phyloP scores from a whole-genome alignment of 2,888 invertebrate species.

The Leucoma salicis region DNA sequence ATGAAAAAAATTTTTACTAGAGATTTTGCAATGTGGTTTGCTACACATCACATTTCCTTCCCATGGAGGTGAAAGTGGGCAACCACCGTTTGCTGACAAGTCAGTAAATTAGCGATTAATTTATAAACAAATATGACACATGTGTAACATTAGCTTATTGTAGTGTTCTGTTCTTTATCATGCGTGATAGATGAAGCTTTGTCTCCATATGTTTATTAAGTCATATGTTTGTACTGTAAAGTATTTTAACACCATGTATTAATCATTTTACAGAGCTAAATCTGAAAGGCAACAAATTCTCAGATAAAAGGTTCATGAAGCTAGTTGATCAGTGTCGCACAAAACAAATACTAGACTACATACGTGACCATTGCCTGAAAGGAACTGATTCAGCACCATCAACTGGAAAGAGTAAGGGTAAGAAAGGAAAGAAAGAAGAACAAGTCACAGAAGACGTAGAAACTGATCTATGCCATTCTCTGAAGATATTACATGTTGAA shows the following conservation, averaged over 20 bases:
- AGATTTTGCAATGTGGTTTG: too few relatives aligned
- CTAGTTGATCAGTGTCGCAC: conserved; percentile 88
- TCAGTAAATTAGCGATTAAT: too few relatives aligned
- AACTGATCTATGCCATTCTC: conserved; percentile 58
- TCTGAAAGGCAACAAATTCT: conserved; percentile 87
- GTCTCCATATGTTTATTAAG: too few relatives aligned
- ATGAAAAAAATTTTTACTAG: too few relatives aligned
- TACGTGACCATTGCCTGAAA: conserved; percentile 85
- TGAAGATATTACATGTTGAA: conserved; percentile 72
- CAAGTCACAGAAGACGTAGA: conserved; percentile 46
- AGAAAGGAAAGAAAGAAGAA: conserved; percentile 70
- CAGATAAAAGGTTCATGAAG: conserved; percentile 88
- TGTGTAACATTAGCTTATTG: too few relatives aligned
- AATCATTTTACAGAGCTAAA: conserved; percentile 81
- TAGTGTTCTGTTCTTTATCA: too few relatives aligned
- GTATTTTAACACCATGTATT: background rate
- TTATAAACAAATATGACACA: too few relatives aligned
- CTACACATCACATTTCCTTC: too few relatives aligned
- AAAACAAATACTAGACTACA: conserved; percentile 89
- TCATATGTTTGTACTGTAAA: too few relatives aligned
- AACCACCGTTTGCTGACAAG: too few relatives aligned
- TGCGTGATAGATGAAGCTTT: too few relatives aligned
- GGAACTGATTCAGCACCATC: conserved; percentile 48
- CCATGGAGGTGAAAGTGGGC: too few relatives aligned
- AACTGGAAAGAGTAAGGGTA: conserved; percentile 54